Conservation (phyloP, 2,113 vertebrate species). For the Macaca fascicularis region DNA sequence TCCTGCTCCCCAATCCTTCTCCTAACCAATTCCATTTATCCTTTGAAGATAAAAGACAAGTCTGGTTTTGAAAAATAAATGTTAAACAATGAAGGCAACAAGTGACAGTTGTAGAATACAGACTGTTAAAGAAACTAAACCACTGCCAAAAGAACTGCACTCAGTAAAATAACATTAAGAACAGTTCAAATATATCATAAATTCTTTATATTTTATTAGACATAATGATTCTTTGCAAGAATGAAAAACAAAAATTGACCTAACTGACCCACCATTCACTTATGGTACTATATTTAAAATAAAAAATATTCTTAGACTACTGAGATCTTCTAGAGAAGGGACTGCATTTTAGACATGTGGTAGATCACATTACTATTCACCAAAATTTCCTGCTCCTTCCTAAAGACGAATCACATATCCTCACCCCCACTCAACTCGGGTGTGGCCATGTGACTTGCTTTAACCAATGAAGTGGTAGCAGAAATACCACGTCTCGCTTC, state of each 20-base stretch:
- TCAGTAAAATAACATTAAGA: neutral
- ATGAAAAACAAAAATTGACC: neutral
- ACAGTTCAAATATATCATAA: neutral
- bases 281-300: neutral
- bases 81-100: neutral
- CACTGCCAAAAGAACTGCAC: neutral
- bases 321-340: neutral
- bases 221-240: neutral
- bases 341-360: neutral
- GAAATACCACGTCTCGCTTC: neutral
- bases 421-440: neutral
- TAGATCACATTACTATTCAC: neutral
- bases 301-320: neutral
- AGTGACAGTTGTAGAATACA: neutral
- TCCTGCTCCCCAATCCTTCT: neutral
- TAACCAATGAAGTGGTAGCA: neutral
- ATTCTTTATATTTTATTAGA: neutral
- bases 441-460: neutral
- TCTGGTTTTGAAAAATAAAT: slow-evolving; percentile 27
- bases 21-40: neutral
- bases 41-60: neutral
- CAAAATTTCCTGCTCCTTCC: neutral
- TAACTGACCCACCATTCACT: neutral
- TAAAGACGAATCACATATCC: neutral
- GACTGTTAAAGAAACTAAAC: neutral